A percentile compares a stretch with the other conserved stretches of the same genome.
phyloP scores from a whole-genome alignment of 2,113 vertebrate genomes.

The Cynoglossus semilaevis region DNA sequence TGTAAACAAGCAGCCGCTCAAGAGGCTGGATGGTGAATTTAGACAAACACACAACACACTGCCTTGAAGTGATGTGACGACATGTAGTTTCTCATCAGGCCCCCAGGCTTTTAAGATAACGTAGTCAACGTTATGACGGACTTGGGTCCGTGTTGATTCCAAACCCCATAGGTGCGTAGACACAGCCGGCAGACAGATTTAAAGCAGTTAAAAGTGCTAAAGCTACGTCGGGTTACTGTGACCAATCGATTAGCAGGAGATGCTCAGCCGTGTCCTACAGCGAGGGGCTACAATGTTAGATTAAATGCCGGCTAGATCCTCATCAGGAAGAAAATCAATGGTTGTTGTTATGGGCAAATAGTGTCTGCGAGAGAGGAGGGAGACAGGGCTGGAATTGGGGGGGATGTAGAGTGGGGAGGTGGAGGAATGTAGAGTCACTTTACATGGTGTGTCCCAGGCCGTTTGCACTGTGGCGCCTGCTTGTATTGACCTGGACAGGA shows the following conservation, averaged over 20 bases:
- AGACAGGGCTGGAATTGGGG: background rate
- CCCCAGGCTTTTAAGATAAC: constrained; percentile 71
- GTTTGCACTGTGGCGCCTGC: constrained; percentile 83
- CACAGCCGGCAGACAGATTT: constrained; percentile 4
- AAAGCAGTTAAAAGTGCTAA: constrained; percentile 10
- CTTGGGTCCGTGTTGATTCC: too few species aligned
- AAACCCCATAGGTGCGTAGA: too few species aligned
- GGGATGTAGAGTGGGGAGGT: too few species aligned
- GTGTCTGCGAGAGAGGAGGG: constrained; percentile 66
- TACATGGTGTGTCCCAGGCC: constrained; percentile 77
- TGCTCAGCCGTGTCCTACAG: constrained; percentile 88
- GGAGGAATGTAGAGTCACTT: constrained; percentile 78
- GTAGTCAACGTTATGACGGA: constrained; percentile 68
- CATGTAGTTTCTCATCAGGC: constrained; percentile 92
- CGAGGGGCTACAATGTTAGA: constrained; percentile 90
- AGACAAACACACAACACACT: constrained; percentile 80
- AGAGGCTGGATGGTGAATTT: constrained; percentile 82
- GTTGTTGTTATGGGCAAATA: constrained; percentile 83
- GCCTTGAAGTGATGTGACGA: constrained; percentile 90
- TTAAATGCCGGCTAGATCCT: constrained; percentile 94
- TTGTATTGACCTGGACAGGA: constrained; percentile 83
- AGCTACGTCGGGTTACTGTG: constrained; percentile 71
- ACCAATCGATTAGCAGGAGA: constrained; percentile 93
- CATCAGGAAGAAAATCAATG: constrained; percentile 93
- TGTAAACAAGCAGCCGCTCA: constrained; percentile 86